Percentiles rank a stretch among this genome's conserved stretches.
These are phyloP conservation scores for Gastrophysa polygoni DNA, from an alignment of 2,888 invertebrate genomes.

Conservation along the genomic window DNA sequence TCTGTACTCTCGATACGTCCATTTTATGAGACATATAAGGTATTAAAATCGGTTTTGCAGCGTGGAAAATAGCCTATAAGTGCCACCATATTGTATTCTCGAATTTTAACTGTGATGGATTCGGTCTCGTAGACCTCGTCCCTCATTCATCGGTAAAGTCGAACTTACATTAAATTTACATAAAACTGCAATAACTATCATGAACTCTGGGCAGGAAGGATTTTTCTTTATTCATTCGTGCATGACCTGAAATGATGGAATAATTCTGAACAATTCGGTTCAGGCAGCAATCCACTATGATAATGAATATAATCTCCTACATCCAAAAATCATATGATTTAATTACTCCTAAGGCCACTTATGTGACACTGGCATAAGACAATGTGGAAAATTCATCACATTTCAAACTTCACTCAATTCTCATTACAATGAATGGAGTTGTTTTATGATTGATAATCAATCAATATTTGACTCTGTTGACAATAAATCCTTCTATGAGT, in stretches of 20 bases:
- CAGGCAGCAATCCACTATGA: too few species aligned
- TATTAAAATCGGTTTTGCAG: slow-evolving; percentile 60
- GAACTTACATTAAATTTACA: slow-evolving; percentile 42
- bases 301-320: too few species aligned
- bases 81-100: slow-evolving; percentile 54
- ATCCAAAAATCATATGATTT: too few species aligned
- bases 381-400: too few species aligned
- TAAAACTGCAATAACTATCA: slow-evolving; percentile 42
- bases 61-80: slow-evolving; percentile 60
- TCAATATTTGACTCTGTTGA: too few species aligned
- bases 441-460: too few species aligned
- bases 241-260: not conserved
- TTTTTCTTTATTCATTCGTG: slow-evolving; percentile 6
- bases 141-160: slow-evolving; percentile 41
- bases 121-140: slow-evolving; percentile 40
- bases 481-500: too few species aligned
- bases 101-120: slow-evolving; percentile 53
- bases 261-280: not conserved
- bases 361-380: too few species aligned
- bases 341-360: too few species aligned
- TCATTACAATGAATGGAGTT: too few species aligned
- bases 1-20: slow-evolving; percentile 21
- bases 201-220: slow-evolving; percentile 1
- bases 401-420: too few species aligned
- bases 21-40: slow-evolving; percentile 60